phyloP scores from a whole-genome alignment of 2,113 vertebrate species.

The Syngnathus typhle region DNA sequence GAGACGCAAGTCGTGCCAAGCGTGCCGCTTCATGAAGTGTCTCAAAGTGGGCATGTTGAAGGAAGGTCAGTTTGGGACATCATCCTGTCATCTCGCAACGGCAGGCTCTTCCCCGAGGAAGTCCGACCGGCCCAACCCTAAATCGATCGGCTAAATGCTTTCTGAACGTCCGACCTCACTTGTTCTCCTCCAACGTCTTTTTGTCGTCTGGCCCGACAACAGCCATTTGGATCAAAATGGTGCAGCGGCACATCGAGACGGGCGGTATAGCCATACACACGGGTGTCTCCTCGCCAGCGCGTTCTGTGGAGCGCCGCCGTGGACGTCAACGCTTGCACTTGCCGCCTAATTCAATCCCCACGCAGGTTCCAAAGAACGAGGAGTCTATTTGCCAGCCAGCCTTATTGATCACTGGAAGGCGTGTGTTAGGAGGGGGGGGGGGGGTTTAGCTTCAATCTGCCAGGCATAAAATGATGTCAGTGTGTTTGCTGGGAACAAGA shows the following conservation, averaged over 20 bases:
- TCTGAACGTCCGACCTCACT: too few relatives aligned
- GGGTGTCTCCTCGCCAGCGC: too few relatives aligned
- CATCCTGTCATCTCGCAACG: too few relatives aligned
- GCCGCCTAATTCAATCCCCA: slow-evolving; percentile 63
- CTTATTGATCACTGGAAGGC: slow-evolving; percentile 73
- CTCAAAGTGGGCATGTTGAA: slow-evolving; percentile 99
- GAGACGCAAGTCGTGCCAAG: slow-evolving; percentile 97
- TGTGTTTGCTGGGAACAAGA: slow-evolving; percentile 82
- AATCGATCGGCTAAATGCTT: too few relatives aligned
- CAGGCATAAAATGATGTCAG: slow-evolving; percentile 80
- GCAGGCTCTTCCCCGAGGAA: too few relatives aligned
- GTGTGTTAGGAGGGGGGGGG: slow-evolving; percentile 43
- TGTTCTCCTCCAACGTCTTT: too few relatives aligned
- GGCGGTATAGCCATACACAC: too few relatives aligned
- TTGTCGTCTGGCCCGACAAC: too few relatives aligned
- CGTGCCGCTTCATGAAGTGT: slow-evolving; percentile 99
- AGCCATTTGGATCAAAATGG: too few relatives aligned
- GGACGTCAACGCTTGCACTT: slow-evolving; percentile 23
- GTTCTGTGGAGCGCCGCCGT: too few relatives aligned
- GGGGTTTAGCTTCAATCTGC: slow-evolving; percentile 77
- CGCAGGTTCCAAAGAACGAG: slow-evolving; percentile 65
- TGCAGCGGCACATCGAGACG: too few relatives aligned
- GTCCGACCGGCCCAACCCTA: too few relatives aligned
- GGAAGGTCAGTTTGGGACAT: slow-evolving; percentile 79
- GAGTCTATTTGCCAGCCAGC: slow-evolving; percentile 65